These are phyloP conservation scores for Plagodis dolabraria DNA, from an alignment of 2,888 invertebrate species.

Conservation along the genomic window DNA sequence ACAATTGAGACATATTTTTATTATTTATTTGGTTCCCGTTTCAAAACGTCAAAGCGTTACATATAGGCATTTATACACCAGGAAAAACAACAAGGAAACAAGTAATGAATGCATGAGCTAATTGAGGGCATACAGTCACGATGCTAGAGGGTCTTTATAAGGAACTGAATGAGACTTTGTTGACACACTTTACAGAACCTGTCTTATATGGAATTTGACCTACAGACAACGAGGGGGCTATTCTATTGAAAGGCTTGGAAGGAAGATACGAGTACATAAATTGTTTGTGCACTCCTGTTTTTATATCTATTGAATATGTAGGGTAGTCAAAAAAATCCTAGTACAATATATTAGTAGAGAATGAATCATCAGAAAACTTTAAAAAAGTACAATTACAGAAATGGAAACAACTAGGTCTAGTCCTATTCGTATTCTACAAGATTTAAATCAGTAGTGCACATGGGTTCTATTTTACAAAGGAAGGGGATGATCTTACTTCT, in stretches of 20 bases:
- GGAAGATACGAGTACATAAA: neutral
- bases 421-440: neutral
- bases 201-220: slow-evolving; percentile 7
- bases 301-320: neutral
- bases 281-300: neutral
- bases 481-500: slow-evolving; percentile 84
- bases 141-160: neutral
- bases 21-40: neutral
- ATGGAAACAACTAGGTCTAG: no score
- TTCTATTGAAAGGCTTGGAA: neutral
- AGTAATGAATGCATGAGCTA: slow-evolving; percentile 3
- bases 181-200: neutral
- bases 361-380: no score
- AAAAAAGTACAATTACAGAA: no score
- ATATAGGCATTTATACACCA: slow-evolving; percentile 1
- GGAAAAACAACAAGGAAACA: slow-evolving; percentile 11
- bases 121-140: slow-evolving; percentile 8
- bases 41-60: neutral
- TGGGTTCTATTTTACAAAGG: slow-evolving; percentile 49
- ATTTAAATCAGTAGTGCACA: slow-evolving; percentile 1
- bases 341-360: no score
- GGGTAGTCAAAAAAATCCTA: no score
- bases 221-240: neutral
- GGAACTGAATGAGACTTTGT: slow-evolving; percentile 7
- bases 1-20: no score